Evolutionary conservation across 1,140 invertebrate species (phyloP).

Genomic region (Pectinophora gossypiella): DNA sequence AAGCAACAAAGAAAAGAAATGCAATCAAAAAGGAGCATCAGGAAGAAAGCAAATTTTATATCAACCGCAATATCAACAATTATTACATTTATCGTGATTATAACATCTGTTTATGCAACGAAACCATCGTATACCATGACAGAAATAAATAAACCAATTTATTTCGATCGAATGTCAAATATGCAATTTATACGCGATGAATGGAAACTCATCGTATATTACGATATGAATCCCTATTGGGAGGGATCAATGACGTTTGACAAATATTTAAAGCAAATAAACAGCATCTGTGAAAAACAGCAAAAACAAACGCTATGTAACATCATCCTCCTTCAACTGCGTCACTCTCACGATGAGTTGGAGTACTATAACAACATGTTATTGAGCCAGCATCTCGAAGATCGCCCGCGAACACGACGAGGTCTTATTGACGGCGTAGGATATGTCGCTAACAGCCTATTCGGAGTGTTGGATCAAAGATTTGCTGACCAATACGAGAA

Average conservation of each 20-base stretch:
- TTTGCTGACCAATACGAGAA: constrained; percentile 14
- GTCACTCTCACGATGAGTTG: constrained; percentile 16
- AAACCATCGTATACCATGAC: neutral
- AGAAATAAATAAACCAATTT: neutral
- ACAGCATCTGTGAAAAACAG: neutral
- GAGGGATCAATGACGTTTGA: constrained; percentile 3
- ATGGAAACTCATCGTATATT: constrained; percentile 24
- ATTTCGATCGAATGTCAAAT: constrained; percentile 18
- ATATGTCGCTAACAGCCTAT: constrained; percentile 17
- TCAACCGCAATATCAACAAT: too few species aligned
- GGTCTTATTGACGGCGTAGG: constrained; percentile 24
- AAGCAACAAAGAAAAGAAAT: too few species aligned
- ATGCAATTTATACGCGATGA: constrained; percentile 22
- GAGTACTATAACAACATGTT: constrained; percentile 17
- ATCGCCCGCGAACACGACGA: constrained; percentile 9
- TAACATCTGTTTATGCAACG: neutral
- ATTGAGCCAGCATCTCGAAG: constrained; percentile 2
- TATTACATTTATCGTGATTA: too few species aligned
- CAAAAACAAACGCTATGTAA: constrained; percentile 5
- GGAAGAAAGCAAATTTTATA: too few species aligned
- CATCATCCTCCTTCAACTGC: constrained; percentile 13
- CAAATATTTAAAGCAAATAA: constrained; percentile 2
- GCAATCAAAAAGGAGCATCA: too few species aligned
- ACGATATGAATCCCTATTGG: constrained; percentile 23
- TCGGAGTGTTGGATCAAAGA: constrained; percentile 9